phyloP scores from a whole-genome alignment of 2,797 vertebrate species.

The Gadopsis marmoratus region DNA sequence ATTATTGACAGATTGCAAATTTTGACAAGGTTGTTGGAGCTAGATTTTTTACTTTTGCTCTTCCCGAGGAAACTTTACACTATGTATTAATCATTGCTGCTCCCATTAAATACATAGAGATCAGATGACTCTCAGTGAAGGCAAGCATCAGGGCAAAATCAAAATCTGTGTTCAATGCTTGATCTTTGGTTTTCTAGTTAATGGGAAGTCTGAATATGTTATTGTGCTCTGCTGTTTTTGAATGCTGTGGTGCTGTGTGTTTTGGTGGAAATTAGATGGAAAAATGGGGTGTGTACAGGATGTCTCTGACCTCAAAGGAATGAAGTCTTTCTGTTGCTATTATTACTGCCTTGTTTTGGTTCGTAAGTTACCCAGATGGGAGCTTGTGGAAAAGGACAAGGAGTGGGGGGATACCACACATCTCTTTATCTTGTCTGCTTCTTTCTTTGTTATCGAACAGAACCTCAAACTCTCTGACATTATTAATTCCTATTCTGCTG shows the following conservation, averaged over 20 bases:
- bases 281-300: constrained; percentile 39
- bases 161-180: neutral
- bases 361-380: constrained; percentile 23
- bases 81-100: neutral
- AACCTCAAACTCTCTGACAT: constrained; percentile 28
- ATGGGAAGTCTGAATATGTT: neutral
- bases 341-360: constrained; percentile 21
- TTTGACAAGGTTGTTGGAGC: neutral
- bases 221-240: neutral
- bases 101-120: neutral
- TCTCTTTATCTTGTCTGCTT: constrained; percentile 38
- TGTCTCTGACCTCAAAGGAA: constrained; percentile 56
- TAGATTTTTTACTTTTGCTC: constrained; percentile 5
- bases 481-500: constrained; percentile 58
- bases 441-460: constrained; percentile 43
- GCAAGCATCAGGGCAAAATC: neutral
- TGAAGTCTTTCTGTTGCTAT: constrained; percentile 29
- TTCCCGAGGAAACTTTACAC: neutral
- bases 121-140: neutral
- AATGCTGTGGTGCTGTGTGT: constrained; percentile 9
- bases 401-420: neutral
- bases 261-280: constrained; percentile 29
- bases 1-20: neutral
- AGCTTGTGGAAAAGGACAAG: constrained; percentile 18
- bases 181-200: constrained; percentile 12